These are phyloP conservation scores for Pachypeltis micranthus DNA, from an alignment of 1,140 invertebrate species.

Conservation along the genomic window DNA sequence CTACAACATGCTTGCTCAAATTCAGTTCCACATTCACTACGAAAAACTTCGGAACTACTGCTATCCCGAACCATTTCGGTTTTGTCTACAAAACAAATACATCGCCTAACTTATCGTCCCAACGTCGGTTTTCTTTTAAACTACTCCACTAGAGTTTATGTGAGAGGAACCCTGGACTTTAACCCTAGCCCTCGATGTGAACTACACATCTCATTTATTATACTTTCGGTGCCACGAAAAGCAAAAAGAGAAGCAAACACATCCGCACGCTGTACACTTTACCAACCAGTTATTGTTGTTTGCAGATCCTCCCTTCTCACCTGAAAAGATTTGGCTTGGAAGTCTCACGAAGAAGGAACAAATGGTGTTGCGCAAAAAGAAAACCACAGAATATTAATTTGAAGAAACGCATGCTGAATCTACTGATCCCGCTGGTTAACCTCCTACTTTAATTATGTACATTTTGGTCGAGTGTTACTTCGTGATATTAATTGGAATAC, in stretches of 20 bases:
- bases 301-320: constrained; percentile 16
- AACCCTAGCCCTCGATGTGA: neutral
- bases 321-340: constrained; percentile 20
- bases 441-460: too few relatives aligned
- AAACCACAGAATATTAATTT: too few relatives aligned
- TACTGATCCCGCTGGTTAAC: too few relatives aligned
- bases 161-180: neutral
- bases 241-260: neutral
- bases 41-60: too few relatives aligned
- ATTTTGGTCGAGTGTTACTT: too few relatives aligned
- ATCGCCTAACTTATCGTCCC: neutral
- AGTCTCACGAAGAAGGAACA: constrained; percentile 1
- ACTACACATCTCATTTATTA: neutral
- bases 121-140: neutral
- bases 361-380: neutral
- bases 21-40: too few relatives aligned
- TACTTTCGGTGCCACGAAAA: neutral
- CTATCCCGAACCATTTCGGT: too few relatives aligned
- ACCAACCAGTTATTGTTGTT: neutral
- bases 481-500: too few relatives aligned
- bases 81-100: too few relatives aligned
- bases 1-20: too few relatives aligned
- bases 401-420: too few relatives aligned
- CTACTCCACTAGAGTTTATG: neutral
- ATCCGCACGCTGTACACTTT: neutral